Percentiles rank a stretch among this genome's conserved stretches.
phyloP scores from a whole-genome alignment of 2,113 vertebrate genomes.

The Emydocephalus ijimae region DNA sequence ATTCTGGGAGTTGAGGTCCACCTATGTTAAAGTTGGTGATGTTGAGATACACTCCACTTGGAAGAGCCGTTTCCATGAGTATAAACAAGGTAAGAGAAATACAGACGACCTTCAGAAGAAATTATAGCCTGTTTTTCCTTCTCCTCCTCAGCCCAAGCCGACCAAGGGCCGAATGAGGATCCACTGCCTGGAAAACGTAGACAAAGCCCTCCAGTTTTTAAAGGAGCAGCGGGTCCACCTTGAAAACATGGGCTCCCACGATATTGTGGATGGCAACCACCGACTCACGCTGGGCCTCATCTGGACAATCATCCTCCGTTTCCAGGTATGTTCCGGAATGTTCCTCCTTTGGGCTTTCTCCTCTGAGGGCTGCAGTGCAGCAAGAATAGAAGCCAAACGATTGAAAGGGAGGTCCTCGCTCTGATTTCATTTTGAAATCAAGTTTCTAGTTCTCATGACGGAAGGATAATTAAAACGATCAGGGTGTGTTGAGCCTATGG shows the following conservation, averaged over 20 bases:
- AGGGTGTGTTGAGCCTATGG: not conserved
- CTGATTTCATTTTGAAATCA: not conserved
- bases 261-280: constrained; percentile 93
- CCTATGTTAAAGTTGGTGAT: not conserved
- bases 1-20: not conserved
- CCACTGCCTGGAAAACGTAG: constrained; percentile 92
- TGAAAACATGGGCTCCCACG: constrained; percentile 93
- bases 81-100: not conserved
- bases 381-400: not conserved
- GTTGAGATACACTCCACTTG: not conserved
- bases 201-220: constrained; percentile 91
- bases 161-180: constrained; percentile 93
- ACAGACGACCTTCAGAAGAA: not conserved
- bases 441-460: not conserved
- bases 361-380: not conserved
- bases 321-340: constrained; percentile 75
- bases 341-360: not conserved
- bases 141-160: constrained; percentile 78
- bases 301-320: constrained; percentile 94
- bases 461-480: not conserved
- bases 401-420: not conserved
- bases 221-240: constrained; percentile 92
- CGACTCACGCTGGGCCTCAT: constrained; percentile 89
- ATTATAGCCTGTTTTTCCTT: too few relatives aligned
- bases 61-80: not conserved